Evolutionary conservation across 2,888 invertebrate species (phyloP).

Genomic region (Ommatoiulus sabulosus): DNA sequence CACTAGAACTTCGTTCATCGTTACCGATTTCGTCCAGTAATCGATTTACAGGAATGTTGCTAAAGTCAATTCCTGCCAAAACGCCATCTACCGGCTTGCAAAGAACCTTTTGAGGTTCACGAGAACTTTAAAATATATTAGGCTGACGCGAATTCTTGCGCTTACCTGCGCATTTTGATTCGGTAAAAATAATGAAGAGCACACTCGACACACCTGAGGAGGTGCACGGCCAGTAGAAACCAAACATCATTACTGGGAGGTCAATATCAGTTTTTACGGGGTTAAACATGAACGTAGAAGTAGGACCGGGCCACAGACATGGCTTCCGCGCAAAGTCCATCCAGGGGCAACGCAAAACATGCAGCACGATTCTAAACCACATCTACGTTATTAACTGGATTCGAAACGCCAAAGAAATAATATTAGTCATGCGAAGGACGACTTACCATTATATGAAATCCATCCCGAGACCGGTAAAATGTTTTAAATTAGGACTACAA

Average conservation of each 20-base stretch:
- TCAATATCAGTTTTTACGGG: background rate
- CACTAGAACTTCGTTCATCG: too few relatives aligned
- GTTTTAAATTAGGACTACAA: constrained; percentile 7
- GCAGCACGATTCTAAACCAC: background rate
- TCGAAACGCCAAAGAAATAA: background rate
- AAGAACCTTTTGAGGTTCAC: background rate
- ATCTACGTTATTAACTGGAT: background rate
- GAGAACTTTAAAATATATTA: background rate
- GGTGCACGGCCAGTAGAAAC: background rate
- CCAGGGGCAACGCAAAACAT: constrained; percentile 22
- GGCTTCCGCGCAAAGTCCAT: constrained; percentile 22
- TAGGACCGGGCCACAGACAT: background rate
- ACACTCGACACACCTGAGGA: background rate
- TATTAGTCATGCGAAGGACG: background rate
- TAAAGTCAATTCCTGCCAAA: too few relatives aligned
- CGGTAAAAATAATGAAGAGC: background rate
- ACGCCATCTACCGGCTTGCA: background rate
- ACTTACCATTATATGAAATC: constrained; percentile 12
- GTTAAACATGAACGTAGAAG: background rate
- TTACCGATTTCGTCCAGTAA: too few relatives aligned
- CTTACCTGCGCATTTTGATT: background rate
- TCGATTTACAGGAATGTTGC: too few relatives aligned
- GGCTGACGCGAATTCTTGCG: background rate
- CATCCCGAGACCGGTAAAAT: background rate
- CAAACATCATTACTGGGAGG: background rate